These are phyloP conservation scores for Acanthosepion lycidas DNA, from an alignment of 2,888 invertebrate species.

Conservation along the genomic window DNA sequence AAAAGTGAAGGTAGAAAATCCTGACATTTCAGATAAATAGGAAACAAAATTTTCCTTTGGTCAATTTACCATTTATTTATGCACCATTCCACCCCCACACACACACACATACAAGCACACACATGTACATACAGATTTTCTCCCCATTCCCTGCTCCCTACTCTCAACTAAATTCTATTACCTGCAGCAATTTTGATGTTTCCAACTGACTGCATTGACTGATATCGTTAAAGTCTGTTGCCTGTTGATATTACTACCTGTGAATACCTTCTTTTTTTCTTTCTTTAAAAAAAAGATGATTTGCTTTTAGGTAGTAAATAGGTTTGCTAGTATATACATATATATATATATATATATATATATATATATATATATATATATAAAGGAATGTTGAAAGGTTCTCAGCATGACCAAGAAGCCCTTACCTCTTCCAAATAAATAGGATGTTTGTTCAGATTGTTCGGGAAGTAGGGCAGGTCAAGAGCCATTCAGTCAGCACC, in stretches of 20 bases:
- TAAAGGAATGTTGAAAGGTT: too few species aligned
- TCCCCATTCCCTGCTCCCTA: not conserved
- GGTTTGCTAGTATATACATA: too few species aligned
- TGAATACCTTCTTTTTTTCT: not conserved
- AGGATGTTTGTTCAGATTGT: too few species aligned
- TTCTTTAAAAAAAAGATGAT: not conserved
- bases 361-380: too few species aligned
- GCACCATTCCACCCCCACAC: too few species aligned
- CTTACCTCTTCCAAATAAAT: too few species aligned
- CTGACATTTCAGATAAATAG: not conserved
- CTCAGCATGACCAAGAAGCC: too few species aligned
- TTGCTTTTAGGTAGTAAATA: too few species aligned
- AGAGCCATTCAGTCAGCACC: too few species aligned
- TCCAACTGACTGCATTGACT: not conserved
- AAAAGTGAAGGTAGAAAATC: not conserved
- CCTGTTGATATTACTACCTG: not conserved
- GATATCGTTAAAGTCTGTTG: not conserved
- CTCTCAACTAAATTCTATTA: not conserved
- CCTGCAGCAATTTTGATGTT: not conserved
- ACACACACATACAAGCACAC: not conserved
- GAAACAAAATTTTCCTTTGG: not conserved
- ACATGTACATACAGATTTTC: not conserved
- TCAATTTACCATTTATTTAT: slow-evolving; percentile 10
- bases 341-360: too few species aligned
- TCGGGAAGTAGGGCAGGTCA: too few species aligned